A percentile compares a stretch with the other conserved stretches of the same genome.
Evolutionary conservation across 1,140 invertebrate species (phyloP).

Genomic region (Eriosoma lanigerum): DNA sequence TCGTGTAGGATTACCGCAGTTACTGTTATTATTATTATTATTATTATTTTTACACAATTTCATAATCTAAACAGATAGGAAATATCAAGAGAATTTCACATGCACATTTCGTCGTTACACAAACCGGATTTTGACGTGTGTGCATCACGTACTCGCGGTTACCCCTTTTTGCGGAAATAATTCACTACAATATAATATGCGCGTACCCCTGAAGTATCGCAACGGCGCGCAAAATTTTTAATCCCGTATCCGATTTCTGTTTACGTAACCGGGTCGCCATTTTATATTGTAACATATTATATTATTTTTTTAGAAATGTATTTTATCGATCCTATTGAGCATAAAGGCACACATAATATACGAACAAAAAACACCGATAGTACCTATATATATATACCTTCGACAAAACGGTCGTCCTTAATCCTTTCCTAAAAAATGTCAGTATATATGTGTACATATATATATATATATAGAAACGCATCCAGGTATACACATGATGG

Average conservation of each 20-base stretch:
- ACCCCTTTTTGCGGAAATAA: conserved; percentile 6
- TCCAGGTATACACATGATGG: not conserved
- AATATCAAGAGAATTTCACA: conserved; percentile 26
- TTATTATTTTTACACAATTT: not conserved
- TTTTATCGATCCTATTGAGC: conserved; percentile 34
- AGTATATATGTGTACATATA: not conserved
- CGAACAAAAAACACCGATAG: not conserved
- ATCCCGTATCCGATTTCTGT: conserved; percentile 51
- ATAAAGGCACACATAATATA: not conserved
- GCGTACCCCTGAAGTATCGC: too few species aligned
- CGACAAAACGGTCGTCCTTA: conserved; percentile 51
- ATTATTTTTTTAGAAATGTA: not conserved
- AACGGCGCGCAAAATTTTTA: conserved; percentile 39
- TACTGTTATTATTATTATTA: too few species aligned
- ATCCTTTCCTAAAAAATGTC: conserved; percentile 43
- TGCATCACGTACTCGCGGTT: not conserved
- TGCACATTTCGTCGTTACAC: not conserved
- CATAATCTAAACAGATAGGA: not conserved
- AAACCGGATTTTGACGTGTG: conserved; percentile 18
- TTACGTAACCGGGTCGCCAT: conserved; percentile 41
- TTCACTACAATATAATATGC: not conserved
- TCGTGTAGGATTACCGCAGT: too few species aligned
- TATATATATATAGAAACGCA: too few species aligned
- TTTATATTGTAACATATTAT: conserved; percentile 39
- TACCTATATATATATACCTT: too few species aligned